phyloP scores from a whole-genome alignment of 1,140 invertebrate species.

The Philopotamus ludificatus region DNA sequence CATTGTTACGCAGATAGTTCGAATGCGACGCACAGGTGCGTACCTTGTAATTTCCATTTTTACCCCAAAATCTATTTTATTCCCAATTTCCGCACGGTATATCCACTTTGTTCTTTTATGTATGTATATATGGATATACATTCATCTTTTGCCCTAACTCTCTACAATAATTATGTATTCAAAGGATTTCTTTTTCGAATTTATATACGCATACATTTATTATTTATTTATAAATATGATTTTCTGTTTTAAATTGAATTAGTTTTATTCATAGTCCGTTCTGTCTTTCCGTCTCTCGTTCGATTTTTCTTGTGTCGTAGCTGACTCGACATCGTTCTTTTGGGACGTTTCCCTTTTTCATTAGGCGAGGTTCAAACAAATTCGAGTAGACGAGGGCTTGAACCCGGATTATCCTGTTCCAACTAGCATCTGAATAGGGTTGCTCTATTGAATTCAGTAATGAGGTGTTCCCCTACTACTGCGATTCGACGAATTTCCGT shows the following conservation, averaged over 20 bases:
- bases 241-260: too few relatives aligned
- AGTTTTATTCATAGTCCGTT: not conserved
- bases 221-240: too few relatives aligned
- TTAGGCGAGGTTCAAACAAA: slow-evolving; percentile 31
- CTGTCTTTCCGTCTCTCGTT: not conserved
- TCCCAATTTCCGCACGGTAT: slow-evolving; percentile 9
- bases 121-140: too few relatives aligned
- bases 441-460: slow-evolving; percentile 40
- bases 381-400: slow-evolving; percentile 34
- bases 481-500: slow-evolving; percentile 40
- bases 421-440: slow-evolving; percentile 35
- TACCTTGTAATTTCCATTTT: slow-evolving; percentile 21
- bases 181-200: too few relatives aligned
- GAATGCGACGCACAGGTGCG: slow-evolving; percentile 30
- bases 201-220: too few relatives aligned
- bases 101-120: slow-evolving; percentile 23
- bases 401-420: slow-evolving; percentile 38
- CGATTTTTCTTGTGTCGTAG: not conserved
- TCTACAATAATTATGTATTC: not conserved
- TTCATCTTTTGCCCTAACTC: not conserved
- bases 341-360: slow-evolving; percentile 14
- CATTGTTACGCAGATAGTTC: slow-evolving; percentile 35
- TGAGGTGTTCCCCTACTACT: slow-evolving; percentile 39
- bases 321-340: not conserved
- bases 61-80: slow-evolving; percentile 26